Base-by-base conservation (phyloP, 1,140 invertebrate species). In the Goniozus legneri region DNA sequence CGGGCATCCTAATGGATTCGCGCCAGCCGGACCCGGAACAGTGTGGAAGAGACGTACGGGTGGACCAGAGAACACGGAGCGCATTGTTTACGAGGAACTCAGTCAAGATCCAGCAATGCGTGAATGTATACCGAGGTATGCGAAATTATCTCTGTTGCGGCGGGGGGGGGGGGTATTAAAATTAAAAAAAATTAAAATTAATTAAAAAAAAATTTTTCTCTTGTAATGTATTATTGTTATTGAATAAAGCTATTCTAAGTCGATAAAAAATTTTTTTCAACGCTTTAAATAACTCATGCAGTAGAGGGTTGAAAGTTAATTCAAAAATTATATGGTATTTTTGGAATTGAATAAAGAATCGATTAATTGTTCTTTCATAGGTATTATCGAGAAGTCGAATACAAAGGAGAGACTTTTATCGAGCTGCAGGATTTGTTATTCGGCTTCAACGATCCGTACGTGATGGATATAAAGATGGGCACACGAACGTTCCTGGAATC, bases 391-490 rank as follows among this genome's bases (percentile, higher is more conserved):
- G 86, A 95, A 66, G 86, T 94, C 13, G 84, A 89, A 56, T 89
- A 93, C 65, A 85, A 88, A 49, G 85, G 85, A 7, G 92, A 96
- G 63, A 85, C 83, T 31, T 95, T 92, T 66, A 92, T 95, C 51
- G 91, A 95, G 72, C 81, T 95, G 37, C 88, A 93, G 75, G 91
- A 95, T 69, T 76, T 96, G 2, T 68, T 95, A 13, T 86, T 89
- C 53, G 87, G 89, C 30, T 94, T 93, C 69, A 72, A 83, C 53
- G 88, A 94, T 69, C 90, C 90, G 0, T 84, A 89, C 54, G 89
- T 95, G 1, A 92, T 95, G 83, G 92, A 95, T 67, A 88, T 95
- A 31, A 95, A 95, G 79, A 89, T 95, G 80, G 92, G 92, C 12
- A 89, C 86, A 1, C 80, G 91, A 46, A 97, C 95, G 8, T 98